Conservation (phyloP, 1,140 invertebrate species). For the Scaptomyza pallida region DNA sequence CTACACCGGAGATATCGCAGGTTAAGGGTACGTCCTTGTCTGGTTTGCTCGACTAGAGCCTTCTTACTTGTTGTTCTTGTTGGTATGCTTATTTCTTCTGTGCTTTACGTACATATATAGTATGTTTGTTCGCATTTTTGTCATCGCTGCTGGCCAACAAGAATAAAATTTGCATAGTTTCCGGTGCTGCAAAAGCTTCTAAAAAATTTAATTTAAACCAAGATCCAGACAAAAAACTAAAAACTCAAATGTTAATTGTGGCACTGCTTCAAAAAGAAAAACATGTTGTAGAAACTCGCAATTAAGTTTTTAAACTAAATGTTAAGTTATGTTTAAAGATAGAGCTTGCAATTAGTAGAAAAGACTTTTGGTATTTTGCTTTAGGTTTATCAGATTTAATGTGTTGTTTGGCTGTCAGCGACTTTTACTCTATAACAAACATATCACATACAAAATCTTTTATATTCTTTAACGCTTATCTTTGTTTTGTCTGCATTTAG, state of each 20-base stretch:
- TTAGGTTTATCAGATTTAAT: too few relatives aligned
- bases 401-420: too few relatives aligned
- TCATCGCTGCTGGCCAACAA: conserved; percentile 31
- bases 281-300: not conserved
- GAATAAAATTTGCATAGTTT: conserved; percentile 49
- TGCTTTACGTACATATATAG: conserved; percentile 16
- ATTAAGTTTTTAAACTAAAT: not conserved
- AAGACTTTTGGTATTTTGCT: too few relatives aligned
- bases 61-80: conserved; percentile 3
- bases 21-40: too few relatives aligned
- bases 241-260: not conserved
- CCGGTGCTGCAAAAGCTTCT: conserved; percentile 17
- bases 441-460: too few relatives aligned
- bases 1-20: too few relatives aligned
- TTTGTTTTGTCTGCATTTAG: not conserved
- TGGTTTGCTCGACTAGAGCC: too few relatives aligned
- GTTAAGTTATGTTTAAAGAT: too few relatives aligned
- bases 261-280: not conserved
- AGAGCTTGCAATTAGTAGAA: too few relatives aligned
- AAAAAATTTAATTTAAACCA: conserved; percentile 2
- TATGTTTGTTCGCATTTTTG: conserved; percentile 19
- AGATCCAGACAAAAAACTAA: not conserved
- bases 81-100: too few relatives aligned
- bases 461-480: not conserved
- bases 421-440: too few relatives aligned